Percentiles rank a stretch among this genome's conserved stretches.
Evolutionary conservation across 2,888 invertebrate genomes (phyloP).

Genomic region (Chromoteleia sp.): DNA sequence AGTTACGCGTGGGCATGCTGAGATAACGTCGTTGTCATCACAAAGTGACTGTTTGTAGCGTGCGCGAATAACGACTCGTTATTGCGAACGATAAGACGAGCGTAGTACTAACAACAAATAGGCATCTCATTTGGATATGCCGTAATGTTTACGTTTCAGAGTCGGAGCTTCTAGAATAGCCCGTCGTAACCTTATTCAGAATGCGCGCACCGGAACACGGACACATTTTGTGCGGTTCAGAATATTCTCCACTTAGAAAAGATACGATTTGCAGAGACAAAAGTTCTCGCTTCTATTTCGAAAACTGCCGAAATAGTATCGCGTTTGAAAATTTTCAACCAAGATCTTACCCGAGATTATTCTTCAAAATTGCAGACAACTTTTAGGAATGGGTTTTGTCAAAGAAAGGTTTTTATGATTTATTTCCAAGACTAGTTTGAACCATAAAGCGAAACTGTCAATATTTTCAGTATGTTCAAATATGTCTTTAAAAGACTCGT

Average conservation of each 20-base stretch:
- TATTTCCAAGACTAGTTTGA: too few relatives aligned
- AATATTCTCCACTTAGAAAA: constrained; percentile 8
- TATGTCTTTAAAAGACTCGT: too few relatives aligned
- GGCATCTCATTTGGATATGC: constrained; percentile 44
- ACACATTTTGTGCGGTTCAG: constrained; percentile 1
- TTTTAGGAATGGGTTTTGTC: background rate
- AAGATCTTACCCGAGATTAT: constrained; percentile 24
- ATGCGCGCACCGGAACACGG: constrained; percentile 9
- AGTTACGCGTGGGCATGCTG: constrained; percentile 25
- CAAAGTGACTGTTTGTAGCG: constrained; percentile 8
- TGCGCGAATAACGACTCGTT: constrained; percentile 68
- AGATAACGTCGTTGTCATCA: constrained; percentile 34
- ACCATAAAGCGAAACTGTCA: too few relatives aligned
- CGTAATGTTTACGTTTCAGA: constrained; percentile 25
- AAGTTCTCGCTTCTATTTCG: constrained; percentile 14
- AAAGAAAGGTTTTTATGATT: constrained; percentile 27
- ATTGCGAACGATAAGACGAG: constrained; percentile 73
- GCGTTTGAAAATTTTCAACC: constrained; percentile 12
- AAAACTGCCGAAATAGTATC: constrained; percentile 19
- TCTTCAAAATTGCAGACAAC: constrained; percentile 15
- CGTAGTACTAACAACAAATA: constrained; percentile 59
- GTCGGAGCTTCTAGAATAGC: constrained; percentile 12
- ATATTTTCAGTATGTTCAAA: too few relatives aligned
- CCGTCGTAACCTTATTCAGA: constrained; percentile 34
- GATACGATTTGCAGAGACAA: background rate